phyloP scores from a whole-genome alignment of 2,888 invertebrate genomes.

The Cordilura impudica region DNA sequence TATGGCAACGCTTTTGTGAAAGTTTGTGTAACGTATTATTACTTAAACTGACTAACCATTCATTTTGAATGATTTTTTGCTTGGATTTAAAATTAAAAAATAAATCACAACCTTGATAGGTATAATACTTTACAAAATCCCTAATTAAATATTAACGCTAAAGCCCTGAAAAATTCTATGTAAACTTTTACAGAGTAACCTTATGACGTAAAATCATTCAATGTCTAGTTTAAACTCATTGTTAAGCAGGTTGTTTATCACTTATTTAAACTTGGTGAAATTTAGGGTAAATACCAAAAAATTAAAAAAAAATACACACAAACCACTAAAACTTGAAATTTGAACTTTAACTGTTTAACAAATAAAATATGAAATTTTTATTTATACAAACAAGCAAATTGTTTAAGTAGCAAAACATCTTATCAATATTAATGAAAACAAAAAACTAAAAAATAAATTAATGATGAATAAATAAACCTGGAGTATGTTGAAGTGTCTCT shows the following conservation, averaged over 20 bases:
- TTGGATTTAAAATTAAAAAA: background rate
- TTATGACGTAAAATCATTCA: background rate
- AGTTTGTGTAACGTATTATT: too few relatives aligned
- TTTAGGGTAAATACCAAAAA: background rate
- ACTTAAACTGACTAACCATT: too few relatives aligned
- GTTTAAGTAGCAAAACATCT: background rate
- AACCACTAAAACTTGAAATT: background rate
- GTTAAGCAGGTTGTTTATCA: background rate
- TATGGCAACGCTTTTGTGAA: too few relatives aligned
- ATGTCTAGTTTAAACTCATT: background rate
- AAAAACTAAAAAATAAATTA: background rate
- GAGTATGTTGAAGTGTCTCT: background rate
- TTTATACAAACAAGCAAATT: background rate
- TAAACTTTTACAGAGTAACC: background rate
- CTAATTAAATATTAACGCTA: background rate
- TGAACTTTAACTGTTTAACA: background rate
- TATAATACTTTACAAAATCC: background rate
- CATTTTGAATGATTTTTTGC: too few relatives aligned
- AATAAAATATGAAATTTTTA: too few relatives aligned
- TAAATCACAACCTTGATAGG: background rate
- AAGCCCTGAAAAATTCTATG: background rate
- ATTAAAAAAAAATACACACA: background rate
- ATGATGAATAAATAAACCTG: background rate
- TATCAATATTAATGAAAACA: too few relatives aligned
- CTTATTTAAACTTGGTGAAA: constrained; percentile 1